phyloP scores from a whole-genome alignment of 2,797 vertebrate species.

The Tokudaia tokunoshimensis region DNA sequence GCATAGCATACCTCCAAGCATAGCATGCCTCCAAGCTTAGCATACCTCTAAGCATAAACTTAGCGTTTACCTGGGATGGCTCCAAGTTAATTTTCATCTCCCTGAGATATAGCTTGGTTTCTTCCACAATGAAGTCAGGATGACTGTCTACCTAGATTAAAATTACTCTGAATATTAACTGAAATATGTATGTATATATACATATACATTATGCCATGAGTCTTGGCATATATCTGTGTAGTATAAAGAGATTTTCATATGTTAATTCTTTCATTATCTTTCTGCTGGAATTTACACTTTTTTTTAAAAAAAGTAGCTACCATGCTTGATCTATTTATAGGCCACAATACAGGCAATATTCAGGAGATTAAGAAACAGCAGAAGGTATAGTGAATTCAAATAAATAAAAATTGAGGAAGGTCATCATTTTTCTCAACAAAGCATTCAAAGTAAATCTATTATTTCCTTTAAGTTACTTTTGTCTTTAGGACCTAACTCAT shows the following conservation, averaged over 20 bases:
- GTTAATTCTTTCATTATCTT: neutral
- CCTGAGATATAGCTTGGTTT: neutral
- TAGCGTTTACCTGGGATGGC: neutral
- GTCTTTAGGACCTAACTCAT: no score
- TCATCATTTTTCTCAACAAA: neutral
- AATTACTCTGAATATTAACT: neutral
- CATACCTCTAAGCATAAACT: neutral
- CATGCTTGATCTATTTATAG: neutral
- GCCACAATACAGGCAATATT: neutral
- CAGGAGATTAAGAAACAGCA: neutral
- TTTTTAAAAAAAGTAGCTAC: neutral
- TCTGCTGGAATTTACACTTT: neutral
- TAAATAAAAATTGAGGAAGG: neutral
- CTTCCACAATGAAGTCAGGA: neutral
- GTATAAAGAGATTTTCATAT: neutral
- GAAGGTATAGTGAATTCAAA: neutral
- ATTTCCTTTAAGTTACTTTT: neutral
- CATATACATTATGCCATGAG: no score
- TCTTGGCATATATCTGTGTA: neutral
- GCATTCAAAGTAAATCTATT: neutral
- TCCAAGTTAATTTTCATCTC: neutral
- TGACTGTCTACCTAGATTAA: neutral
- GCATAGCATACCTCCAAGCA: no score
- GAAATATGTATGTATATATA: neutral
- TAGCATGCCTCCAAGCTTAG: neutral